Evolutionary conservation across 2,113 vertebrate species (phyloP).

Genomic region (Reinhardtius hippoglossoides): DNA sequence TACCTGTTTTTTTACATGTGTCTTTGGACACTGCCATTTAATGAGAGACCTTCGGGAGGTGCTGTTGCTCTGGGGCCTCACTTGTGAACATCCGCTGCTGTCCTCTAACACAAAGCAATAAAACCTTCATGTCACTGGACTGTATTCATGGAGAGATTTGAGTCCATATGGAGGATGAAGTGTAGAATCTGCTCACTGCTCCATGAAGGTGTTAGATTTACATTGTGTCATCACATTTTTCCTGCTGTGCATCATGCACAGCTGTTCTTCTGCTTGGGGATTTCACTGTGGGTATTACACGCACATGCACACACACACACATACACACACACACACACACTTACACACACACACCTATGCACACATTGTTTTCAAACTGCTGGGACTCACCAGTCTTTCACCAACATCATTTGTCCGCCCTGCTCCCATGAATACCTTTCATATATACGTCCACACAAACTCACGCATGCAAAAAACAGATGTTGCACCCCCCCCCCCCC

Average conservation of each 20-base stretch:
- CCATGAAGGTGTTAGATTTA: slow-evolving; percentile 38
- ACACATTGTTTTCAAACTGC: neutral
- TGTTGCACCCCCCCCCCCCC: neutral
- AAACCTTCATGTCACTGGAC: neutral
- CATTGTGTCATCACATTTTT: slow-evolving; percentile 56
- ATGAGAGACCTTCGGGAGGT: neutral
- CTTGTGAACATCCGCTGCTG: neutral
- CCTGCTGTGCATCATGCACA: slow-evolving; percentile 44
- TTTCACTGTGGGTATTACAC: slow-evolving; percentile 10
- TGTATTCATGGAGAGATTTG: neutral
- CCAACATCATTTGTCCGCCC: slow-evolving; percentile 15
- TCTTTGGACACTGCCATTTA: neutral
- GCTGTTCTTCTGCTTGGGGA: slow-evolving; percentile 38
- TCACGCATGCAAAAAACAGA: neutral
- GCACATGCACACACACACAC: neutral
- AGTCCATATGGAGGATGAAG: neutral
- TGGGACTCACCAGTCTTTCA: slow-evolving; percentile 21
- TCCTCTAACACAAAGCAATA: neutral
- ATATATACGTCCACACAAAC: neutral
- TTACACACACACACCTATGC: slow-evolving; percentile 1
- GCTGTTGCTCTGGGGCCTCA: neutral
- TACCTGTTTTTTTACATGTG: too few relatives aligned
- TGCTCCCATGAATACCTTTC: slow-evolving; percentile 3
- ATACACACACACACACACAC: slow-evolving; percentile 8
- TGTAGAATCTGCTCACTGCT: neutral